Evolutionary conservation across 2,113 vertebrate species (phyloP).

Genomic region (Taxidea taxus): DNA sequence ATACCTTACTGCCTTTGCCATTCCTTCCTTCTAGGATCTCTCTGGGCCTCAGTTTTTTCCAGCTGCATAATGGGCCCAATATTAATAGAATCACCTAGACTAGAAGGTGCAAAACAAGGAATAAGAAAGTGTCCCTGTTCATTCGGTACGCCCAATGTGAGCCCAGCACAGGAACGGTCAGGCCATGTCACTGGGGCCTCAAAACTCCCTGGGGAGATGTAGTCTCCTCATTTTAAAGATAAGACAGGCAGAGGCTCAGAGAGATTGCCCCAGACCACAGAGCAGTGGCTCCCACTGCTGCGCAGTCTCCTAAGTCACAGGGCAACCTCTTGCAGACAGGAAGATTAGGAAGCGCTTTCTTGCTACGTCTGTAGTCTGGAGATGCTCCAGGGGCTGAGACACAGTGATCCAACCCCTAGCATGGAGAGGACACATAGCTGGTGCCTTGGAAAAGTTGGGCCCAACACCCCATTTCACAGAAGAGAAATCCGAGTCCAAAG

Average conservation of each 20-base stretch:
- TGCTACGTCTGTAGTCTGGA: background rate
- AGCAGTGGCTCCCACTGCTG: background rate
- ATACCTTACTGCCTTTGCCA: background rate
- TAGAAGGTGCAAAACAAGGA: background rate
- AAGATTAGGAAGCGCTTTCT: background rate
- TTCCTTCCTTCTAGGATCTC: background rate
- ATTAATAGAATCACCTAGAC: slow-evolving; percentile 2
- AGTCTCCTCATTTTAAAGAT: background rate
- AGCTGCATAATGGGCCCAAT: background rate
- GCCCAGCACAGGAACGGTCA: background rate
- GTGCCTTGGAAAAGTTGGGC: background rate
- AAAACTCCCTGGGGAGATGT: background rate
- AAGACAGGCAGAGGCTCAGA: background rate
- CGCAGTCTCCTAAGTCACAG: background rate
- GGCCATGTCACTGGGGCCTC: background rate
- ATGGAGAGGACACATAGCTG: background rate
- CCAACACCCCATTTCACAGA: background rate
- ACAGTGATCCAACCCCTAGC: background rate
- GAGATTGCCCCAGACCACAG: background rate
- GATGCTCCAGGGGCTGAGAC: background rate
- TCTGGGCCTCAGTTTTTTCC: background rate
- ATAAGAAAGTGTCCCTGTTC: background rate
- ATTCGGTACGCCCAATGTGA: background rate
- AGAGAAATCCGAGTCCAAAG: background rate
- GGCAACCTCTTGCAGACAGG: background rate